Base-by-base conservation (phyloP, 2,113 vertebrate species). In the Paralichthys olivaceus region DNA sequence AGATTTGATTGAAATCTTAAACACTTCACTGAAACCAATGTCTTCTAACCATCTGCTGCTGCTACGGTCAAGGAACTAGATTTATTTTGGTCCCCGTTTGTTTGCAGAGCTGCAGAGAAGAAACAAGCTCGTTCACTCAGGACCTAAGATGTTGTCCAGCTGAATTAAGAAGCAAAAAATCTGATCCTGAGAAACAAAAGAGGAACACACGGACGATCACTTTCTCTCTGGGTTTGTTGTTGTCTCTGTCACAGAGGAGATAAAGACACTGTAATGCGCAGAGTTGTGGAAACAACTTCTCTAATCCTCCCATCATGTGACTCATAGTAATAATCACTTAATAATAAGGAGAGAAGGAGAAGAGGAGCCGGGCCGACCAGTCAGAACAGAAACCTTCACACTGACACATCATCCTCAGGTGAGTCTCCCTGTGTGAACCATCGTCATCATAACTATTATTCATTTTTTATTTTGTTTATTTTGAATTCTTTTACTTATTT, bases 271-370 rank as follows among this genome's bases (percentile, higher is more conserved):
- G 60, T 81, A 86, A 84, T 75, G 69, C 69, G 61, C 70, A 17
- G 77, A 84, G 86, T 75, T 84, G 79, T 86, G 84, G 78, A 88
- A 91, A 84, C 78, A 87, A 87, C 72, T 81, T 70, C 26, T 58
- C 37, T 88, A 92, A 93, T 92, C 92, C 92, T 55, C 63, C 63
- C 72, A 62, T 84, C 90, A 86, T 72, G 90, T 92, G 92, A 92
- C 90, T 85, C 90, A 91, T 89, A 90, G 80, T 88, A 89, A 89
- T 93, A 91, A 90, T 90, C 91, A 88, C 81, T 78, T 76, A 40
- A 82, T 91, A 62, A 87, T 79, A 87, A 76, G 77, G 54, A 53
- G 40, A 49, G 45, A 19, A 20, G 45, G 17, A 49, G 0, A 2
- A 19, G 11, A 34, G 43, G 53, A 60, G 54, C 81, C 61, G 70